Base-by-base conservation (phyloP, 2,113 vertebrate genomes). In the Butastur rufipennis region DNA sequence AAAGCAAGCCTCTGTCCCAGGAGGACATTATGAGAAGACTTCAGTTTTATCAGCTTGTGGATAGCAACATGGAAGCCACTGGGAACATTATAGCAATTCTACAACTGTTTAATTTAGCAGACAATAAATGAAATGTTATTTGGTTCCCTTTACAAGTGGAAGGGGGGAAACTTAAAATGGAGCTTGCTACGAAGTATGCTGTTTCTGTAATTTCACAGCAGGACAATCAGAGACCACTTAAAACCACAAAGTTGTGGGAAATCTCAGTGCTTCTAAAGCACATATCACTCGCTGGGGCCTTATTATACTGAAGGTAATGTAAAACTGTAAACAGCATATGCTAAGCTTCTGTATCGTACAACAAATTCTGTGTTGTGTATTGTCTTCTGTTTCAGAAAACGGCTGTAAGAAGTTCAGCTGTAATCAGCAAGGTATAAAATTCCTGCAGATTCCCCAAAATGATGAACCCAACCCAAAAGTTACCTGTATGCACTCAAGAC, bases 141-240 rank as follows among this genome's bases (percentile, higher is more conserved):
- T 80, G 36, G 29, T 63, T 97, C 61, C n/a, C 53, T 74, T 94
- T 88, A 84, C 72, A 91, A 91, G 63, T 43, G 16, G 16, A 94
- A 92, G 10, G 29, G 58, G 68, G n/a, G 71, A 93, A 95, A 95
- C 50, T 92, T 88, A 79, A 88, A 90, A 70, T 0, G 3, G 50
- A 92, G 32, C 32, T 86, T 88, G 17, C 50, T 82, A n/a, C n/a
- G 62, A 50, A 82, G n/a, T 88, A 16, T 53, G 55, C 16, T 63
- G 26, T 45, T 93, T 59, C 79, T 84, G 72, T 81, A 90, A 94
- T 93, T 96, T 90, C 95, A 95, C 75, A 95, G 67, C 59, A 93
- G 82, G 91, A 77, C 56, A 86, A 71, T 63, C 50, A 70, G 45
- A 92, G 75, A 74, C 82, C 40, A 74, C 80, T 97, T 93, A 88